Evolutionary conservation across 64 coral and sea anemone species (phyloP).

Genomic region (Dendronephthya gigantea): DNA sequence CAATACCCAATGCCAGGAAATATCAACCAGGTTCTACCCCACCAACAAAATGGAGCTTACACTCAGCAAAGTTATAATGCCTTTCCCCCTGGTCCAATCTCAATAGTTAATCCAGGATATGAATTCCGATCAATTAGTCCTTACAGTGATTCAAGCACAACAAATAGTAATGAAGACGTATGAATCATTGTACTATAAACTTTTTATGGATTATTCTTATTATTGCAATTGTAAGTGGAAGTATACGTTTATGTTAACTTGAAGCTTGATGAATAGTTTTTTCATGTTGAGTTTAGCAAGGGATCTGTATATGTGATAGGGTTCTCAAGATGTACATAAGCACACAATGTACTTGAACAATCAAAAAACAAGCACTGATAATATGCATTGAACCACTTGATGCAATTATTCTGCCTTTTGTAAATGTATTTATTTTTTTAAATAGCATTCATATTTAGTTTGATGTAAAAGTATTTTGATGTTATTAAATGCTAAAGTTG

Average conservation of each 20-base stretch:
- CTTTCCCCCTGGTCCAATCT: neutral
- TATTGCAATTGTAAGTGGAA: neutral
- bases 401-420: neutral
- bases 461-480: too few relatives aligned
- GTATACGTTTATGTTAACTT: too few relatives aligned
- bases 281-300: neutral
- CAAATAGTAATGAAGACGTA: neutral
- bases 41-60: neutral
- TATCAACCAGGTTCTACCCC: neutral
- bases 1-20: neutral
- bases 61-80: neutral
- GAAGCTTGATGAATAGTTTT: too few relatives aligned
- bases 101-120: neutral
- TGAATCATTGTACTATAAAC: neutral
- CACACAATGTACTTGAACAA: neutral
- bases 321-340: neutral
- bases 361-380: neutral
- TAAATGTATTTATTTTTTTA: too few relatives aligned
- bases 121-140: neutral
- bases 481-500: neutral
- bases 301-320: neutral
- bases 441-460: too few relatives aligned
- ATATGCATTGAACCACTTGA: neutral
- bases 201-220: neutral
- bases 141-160: neutral